Evolutionary conservation across 2,113 vertebrate species (phyloP).

Genomic region (Parus major): DNA sequence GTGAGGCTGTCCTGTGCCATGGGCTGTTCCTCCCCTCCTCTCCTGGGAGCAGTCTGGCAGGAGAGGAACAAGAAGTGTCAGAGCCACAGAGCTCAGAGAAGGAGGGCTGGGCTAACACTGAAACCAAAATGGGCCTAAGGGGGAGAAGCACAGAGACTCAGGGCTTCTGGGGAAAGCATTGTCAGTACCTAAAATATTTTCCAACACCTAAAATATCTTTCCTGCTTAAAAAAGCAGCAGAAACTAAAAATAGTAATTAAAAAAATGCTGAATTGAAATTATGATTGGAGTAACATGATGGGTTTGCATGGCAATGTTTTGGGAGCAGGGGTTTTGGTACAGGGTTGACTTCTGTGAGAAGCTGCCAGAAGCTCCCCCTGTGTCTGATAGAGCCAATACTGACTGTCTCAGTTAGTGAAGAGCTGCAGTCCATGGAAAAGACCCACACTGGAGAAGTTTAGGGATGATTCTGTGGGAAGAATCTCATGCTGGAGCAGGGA

Average conservation of each 20-base stretch:
- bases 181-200: neutral
- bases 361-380: neutral
- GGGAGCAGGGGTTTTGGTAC: neutral
- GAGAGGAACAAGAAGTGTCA: neutral
- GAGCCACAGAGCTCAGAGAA: neutral
- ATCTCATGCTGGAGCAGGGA: neutral
- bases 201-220: neutral
- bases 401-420: fast-evolving
- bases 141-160: neutral
- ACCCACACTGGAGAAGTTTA: neutral
- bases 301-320: neutral
- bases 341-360: neutral
- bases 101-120: neutral
- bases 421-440: neutral
- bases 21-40: neutral
- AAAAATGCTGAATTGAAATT: neutral
- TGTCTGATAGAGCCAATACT: neutral
- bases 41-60: fast-evolving
- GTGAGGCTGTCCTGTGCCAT: neutral
- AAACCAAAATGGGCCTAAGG: neutral
- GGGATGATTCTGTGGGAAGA: neutral
- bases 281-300: neutral
- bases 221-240: neutral
- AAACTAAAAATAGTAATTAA: neutral
- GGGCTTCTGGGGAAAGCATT: neutral